Conservation (phyloP, 2,113 vertebrate species). For the Archilochus colubris region DNA sequence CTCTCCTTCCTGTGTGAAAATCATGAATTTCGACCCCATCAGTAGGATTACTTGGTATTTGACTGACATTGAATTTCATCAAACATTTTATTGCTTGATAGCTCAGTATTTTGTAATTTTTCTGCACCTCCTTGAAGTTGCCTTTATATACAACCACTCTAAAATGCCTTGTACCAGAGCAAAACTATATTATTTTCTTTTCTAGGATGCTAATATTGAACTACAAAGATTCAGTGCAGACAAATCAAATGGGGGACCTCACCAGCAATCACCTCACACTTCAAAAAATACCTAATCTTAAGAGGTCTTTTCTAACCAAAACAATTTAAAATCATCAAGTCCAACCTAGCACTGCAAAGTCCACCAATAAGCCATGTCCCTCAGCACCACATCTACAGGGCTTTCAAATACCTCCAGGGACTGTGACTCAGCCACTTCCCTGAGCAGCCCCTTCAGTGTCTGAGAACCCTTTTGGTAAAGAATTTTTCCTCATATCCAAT, state of each 20-base stretch:
- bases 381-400: too few species aligned
- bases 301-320: too few species aligned
- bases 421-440: too few species aligned
- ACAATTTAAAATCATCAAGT: too few species aligned
- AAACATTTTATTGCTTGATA: background rate
- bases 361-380: too few species aligned
- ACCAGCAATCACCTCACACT: background rate
- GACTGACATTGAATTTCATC: background rate
- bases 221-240: background rate
- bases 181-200: background rate
- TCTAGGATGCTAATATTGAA: background rate
- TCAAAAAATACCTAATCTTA: background rate
- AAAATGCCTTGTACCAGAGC: background rate
- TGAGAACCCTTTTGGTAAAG: too few species aligned
- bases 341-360: too few species aligned
- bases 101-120: background rate
- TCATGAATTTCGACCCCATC: background rate
- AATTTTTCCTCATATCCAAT: too few species aligned
- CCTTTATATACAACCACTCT: background rate
- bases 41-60: background rate
- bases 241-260: background rate
- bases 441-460: too few species aligned
- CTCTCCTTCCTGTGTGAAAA: background rate
- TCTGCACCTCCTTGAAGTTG: background rate
- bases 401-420: too few species aligned